Evolutionary conservation across 2,888 invertebrate genomes (phyloP).

Genomic region (Diaperis boleti): DNA sequence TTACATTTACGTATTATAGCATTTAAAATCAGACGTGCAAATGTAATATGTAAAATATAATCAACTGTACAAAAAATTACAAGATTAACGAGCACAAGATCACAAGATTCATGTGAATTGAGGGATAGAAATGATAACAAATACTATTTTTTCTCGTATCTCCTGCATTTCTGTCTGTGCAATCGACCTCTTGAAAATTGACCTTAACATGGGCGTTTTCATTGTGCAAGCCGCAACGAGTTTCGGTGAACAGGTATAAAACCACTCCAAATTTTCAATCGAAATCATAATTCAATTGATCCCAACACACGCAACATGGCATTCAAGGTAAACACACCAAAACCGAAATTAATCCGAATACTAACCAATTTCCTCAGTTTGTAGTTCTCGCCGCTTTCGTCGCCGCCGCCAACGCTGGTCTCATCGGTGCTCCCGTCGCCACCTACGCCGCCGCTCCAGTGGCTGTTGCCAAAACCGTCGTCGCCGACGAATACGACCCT

Average conservation of each 20-base stretch:
- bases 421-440: constrained; percentile 47
- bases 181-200: too few relatives aligned
- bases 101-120: too few relatives aligned
- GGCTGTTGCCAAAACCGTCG: constrained; percentile 42
- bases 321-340: constrained; percentile 27
- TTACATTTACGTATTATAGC: too few relatives aligned
- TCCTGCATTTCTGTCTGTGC: too few relatives aligned
- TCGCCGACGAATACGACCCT: constrained; percentile 51
- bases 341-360: neutral
- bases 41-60: too few relatives aligned
- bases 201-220: constrained; percentile 8
- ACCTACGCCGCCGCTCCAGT: constrained; percentile 51
- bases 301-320: constrained; percentile 14
- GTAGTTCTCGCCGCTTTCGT: constrained; percentile 40
- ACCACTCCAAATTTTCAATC: neutral
- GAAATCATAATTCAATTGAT: constrained; percentile 1
- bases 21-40: too few relatives aligned
- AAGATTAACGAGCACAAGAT: too few relatives aligned
- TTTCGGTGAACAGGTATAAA: constrained; percentile 7
- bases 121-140: too few relatives aligned
- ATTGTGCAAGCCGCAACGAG: constrained; percentile 1
- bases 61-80: too few relatives aligned
- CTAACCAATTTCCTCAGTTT: constrained; percentile 44
- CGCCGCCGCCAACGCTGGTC: constrained; percentile 39
- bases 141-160: too few relatives aligned